Conservation (phyloP, 2,888 invertebrate species). For the Parnassius smintheus region DNA sequence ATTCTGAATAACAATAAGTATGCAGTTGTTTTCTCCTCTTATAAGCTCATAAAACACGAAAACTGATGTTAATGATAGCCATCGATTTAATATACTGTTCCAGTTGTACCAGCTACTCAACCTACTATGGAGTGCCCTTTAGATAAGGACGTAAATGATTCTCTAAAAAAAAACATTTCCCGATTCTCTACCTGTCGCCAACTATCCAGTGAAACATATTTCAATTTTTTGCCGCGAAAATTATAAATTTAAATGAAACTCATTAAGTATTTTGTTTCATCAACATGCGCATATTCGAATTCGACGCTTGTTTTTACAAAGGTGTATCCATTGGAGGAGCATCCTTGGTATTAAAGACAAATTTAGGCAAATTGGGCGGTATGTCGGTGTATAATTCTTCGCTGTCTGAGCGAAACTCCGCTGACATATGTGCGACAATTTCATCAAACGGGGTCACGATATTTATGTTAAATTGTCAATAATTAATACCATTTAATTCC, state of each 20-base stretch:
- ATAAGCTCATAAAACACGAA: constrained; percentile 4
- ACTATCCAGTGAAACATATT: constrained; percentile 27
- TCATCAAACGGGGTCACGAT: constrained; percentile 19
- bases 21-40: neutral
- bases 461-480: constrained; percentile 12
- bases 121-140: constrained; percentile 21
- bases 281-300: constrained; percentile 49
- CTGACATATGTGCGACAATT: constrained; percentile 12
- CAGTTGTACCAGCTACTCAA: constrained; percentile 14
- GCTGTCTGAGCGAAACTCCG: constrained; percentile 29
- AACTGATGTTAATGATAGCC: constrained; percentile 2
- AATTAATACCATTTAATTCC: constrained; percentile 16
- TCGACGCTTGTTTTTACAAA: constrained; percentile 35
- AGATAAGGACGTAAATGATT: constrained; percentile 18
- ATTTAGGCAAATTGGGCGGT: constrained; percentile 56
- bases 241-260: constrained; percentile 62
- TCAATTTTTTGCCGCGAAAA: constrained; percentile 35
- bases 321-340: constrained; percentile 52
- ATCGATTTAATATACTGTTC: constrained; percentile 19
- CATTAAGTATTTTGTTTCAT: constrained; percentile 58
- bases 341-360: constrained; percentile 62
- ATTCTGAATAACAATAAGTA: constrained; percentile 1
- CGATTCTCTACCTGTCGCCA: constrained; percentile 27
- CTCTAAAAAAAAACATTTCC: constrained; percentile 25
- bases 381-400: constrained; percentile 48